Conservation (phyloP, 2,888 invertebrate genomes). For the Latheticus oryzae region DNA sequence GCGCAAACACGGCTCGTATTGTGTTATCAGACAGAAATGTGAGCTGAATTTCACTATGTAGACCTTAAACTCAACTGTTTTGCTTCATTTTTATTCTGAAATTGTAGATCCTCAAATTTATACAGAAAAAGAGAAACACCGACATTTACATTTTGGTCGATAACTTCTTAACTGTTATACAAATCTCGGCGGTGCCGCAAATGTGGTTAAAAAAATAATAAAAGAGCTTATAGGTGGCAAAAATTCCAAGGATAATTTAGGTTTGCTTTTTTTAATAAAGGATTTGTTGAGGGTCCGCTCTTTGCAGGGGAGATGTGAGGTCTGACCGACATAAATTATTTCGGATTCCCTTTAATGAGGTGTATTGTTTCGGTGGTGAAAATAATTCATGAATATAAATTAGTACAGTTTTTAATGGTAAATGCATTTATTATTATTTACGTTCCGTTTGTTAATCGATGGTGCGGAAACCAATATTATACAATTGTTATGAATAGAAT, state of each 20-base stretch:
- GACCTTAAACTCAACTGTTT: conserved; percentile 28
- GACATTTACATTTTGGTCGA: conserved; percentile 31
- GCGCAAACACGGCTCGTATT: conserved; percentile 50
- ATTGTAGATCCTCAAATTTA: conserved; percentile 30
- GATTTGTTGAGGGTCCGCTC: conserved; percentile 18
- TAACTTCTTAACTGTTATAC: conserved; percentile 28
- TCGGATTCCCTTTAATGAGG: conserved; percentile 24
- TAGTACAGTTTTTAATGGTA: conserved; percentile 27
- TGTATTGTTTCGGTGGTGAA: conserved; percentile 33
- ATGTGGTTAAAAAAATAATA: conserved; percentile 25
- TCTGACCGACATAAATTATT: conserved; percentile 22
- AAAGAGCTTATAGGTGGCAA: not conserved
- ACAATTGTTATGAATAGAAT: too few relatives aligned
- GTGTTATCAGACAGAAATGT: conserved; percentile 52
- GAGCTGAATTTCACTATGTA: conserved; percentile 49
- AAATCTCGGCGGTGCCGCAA: conserved; percentile 23
- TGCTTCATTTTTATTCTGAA: conserved; percentile 40
- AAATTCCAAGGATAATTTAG: conserved; percentile 3
- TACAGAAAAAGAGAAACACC: conserved; percentile 36
- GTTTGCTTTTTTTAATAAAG: conserved; percentile 32
- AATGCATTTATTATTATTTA: conserved; percentile 21
- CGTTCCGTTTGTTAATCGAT: conserved; percentile 8
- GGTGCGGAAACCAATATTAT: conserved; percentile 13
- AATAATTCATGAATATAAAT: conserved; percentile 39
- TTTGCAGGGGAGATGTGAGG: conserved; percentile 5